phyloP scores from a whole-genome alignment of 2,113 vertebrate genomes.

The Gobio gobio region DNA sequence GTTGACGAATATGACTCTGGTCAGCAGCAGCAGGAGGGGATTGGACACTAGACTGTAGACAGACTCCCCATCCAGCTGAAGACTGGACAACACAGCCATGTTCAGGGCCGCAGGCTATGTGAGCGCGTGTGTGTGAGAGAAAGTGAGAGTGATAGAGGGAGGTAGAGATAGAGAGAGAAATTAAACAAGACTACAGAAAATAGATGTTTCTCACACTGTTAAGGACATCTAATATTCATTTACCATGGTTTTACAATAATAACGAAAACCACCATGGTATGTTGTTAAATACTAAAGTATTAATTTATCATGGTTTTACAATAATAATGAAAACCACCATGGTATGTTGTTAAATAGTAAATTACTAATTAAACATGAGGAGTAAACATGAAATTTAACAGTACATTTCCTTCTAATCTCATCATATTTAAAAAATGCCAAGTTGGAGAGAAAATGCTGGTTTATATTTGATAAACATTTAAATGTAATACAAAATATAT shows the following conservation, averaged over 20 bases:
- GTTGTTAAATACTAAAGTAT: no score
- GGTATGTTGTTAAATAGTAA: neutral
- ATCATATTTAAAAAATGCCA: neutral
- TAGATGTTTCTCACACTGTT: neutral
- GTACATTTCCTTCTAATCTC: neutral
- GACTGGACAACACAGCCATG: conserved; percentile 72
- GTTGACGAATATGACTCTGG: conserved; percentile 82
- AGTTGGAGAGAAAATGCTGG: neutral
- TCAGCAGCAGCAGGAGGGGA: conserved; percentile 86
- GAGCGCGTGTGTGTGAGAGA: neutral
- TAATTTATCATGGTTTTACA: neutral
- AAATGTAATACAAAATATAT: neutral
- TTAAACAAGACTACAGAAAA: neutral
- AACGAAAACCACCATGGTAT: neutral
- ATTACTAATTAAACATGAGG: neutral
- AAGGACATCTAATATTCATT: neutral
- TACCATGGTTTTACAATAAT: neutral
- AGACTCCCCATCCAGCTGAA: conserved; percentile 90
- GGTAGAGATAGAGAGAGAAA: conserved; percentile 45
- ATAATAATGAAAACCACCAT: neutral
- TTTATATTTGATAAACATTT: neutral
- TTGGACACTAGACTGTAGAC: conserved; percentile 86
- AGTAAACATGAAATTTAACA: neutral
- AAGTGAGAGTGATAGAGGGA: conserved; percentile 43
- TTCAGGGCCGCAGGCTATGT: conserved; percentile 70